Evolutionary conservation across 2,888 invertebrate genomes (phyloP).

Genomic region (Pyrocoelia pectoralis): DNA sequence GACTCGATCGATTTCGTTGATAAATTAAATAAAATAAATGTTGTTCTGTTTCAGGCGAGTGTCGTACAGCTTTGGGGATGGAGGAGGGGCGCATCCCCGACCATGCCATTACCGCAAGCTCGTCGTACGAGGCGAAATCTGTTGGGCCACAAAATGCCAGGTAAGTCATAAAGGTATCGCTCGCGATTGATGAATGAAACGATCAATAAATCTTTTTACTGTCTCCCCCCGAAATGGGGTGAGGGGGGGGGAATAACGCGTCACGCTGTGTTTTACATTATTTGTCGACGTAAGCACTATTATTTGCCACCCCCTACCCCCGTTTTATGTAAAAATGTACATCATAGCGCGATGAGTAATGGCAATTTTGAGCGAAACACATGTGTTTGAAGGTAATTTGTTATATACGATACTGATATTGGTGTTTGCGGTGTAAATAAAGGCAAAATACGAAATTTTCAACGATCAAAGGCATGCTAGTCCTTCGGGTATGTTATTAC

Average conservation of each 20-base stretch:
- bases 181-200: neutral
- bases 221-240: too few relatives aligned
- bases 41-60: conserved; percentile 64
- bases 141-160: conserved; percentile 89
- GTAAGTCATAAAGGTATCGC: conserved; percentile 65
- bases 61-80: conserved; percentile 84
- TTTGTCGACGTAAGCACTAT: conserved; percentile 27
- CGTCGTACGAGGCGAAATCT: conserved; percentile 84
- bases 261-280: conserved; percentile 21
- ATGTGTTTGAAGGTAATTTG: conserved; percentile 15
- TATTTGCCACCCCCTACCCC: conserved; percentile 15
- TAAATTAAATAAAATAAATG: too few relatives aligned
- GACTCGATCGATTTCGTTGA: neutral
- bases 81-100: conserved; percentile 86
- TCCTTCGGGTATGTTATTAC: conserved; percentile 19
- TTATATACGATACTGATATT: conserved; percentile 10
- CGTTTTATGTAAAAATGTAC: conserved; percentile 1
- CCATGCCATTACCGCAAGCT: conserved; percentile 84
- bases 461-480: conserved; percentile 10
- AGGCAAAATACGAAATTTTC: conserved; percentile 9
- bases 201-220: neutral
- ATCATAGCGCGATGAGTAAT: neutral
- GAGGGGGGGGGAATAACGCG: conserved; percentile 17
- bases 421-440: conserved; percentile 22
- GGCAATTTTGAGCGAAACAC: neutral